A percentile compares a stretch with the other conserved stretches of the same genome.
Conservation (phyloP, 2,888 invertebrate species). For the Keiferia lycopersicella region DNA sequence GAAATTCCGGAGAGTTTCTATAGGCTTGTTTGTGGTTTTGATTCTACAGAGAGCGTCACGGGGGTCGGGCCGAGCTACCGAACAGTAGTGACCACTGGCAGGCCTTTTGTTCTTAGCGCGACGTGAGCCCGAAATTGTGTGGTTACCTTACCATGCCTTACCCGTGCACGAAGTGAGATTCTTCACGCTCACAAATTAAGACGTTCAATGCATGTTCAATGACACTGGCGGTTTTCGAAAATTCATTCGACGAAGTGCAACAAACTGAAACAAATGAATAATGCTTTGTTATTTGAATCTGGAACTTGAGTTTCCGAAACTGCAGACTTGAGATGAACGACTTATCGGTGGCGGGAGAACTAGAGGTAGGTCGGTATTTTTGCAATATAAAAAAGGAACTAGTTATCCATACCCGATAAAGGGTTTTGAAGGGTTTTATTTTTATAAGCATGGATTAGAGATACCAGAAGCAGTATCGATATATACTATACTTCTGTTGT, state of each 20-base stretch:
- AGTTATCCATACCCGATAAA: no score
- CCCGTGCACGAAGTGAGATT: slow-evolving; percentile 51
- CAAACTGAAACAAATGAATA: slow-evolving; percentile 18
- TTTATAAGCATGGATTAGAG: no score
- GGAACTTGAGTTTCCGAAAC: background rate
- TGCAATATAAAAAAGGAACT: no score
- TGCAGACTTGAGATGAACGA: no score
- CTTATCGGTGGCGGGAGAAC: no score
- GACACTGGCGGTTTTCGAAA: slow-evolving; percentile 20
- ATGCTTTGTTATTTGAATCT: background rate
- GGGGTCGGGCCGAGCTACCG: slow-evolving; percentile 63
- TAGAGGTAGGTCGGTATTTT: no score
- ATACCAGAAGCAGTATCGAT: no score
- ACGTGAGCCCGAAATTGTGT: slow-evolving; percentile 66
- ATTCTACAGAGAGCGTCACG: slow-evolving; percentile 58
- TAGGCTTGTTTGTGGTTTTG: slow-evolving; percentile 73
- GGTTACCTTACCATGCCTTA: slow-evolving; percentile 32
- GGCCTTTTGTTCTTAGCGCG: slow-evolving; percentile 61
- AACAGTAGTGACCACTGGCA: slow-evolving; percentile 55
- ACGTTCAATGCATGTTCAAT: slow-evolving; percentile 40
- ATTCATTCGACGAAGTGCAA: slow-evolving; percentile 17
- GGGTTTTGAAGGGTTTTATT: no score
- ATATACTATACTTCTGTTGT: no score
- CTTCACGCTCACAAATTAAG: slow-evolving; percentile 56
- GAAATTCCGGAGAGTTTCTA: slow-evolving; percentile 46